Percentiles rank a stretch among this genome's conserved stretches.
Conservation (phyloP, 2,888 invertebrate genomes). For the Thereva nobilitata region DNA sequence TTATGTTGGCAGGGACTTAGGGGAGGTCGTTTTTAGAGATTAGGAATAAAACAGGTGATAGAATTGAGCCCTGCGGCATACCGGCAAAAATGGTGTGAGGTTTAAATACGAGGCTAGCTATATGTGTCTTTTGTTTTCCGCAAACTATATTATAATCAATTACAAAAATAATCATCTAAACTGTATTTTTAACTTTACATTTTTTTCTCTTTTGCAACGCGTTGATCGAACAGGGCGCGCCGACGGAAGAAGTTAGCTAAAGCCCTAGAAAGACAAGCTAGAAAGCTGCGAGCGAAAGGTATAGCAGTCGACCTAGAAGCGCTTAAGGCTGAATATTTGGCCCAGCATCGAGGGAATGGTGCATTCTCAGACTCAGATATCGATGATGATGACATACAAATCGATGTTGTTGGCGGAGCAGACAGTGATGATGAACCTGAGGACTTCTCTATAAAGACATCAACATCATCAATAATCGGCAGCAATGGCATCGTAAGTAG, state of each 20-base stretch:
- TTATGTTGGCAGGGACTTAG: too few relatives aligned
- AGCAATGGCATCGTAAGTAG: constrained; percentile 60
- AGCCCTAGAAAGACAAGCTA: constrained; percentile 87
- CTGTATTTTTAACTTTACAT: constrained; percentile 26
- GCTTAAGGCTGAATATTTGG: constrained; percentile 81
- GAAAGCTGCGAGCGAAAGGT: constrained; percentile 89
- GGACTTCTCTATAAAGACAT: constrained; percentile 59
- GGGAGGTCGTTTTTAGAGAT: too few relatives aligned
- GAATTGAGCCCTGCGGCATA: too few relatives aligned
- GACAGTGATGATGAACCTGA: constrained; percentile 69
- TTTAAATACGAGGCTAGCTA: too few relatives aligned
- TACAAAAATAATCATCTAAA: neutral
- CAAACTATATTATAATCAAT: neutral
- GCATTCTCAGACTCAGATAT: constrained; percentile 66
- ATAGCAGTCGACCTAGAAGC: constrained; percentile 87
- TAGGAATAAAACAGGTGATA: too few relatives aligned
- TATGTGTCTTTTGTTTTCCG: too few relatives aligned
- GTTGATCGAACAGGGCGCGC: constrained; percentile 66
- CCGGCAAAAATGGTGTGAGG: too few relatives aligned
- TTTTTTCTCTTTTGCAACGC: constrained; percentile 36
- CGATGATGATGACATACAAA: constrained; percentile 73
- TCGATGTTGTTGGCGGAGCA: constrained; percentile 82
- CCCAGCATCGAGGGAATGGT: constrained; percentile 69
- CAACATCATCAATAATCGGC: constrained; percentile 51
- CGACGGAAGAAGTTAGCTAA: constrained; percentile 90